These are phyloP conservation scores for Phaetusa simplex DNA, from an alignment of 2,113 vertebrate species.

Conservation along the genomic window DNA sequence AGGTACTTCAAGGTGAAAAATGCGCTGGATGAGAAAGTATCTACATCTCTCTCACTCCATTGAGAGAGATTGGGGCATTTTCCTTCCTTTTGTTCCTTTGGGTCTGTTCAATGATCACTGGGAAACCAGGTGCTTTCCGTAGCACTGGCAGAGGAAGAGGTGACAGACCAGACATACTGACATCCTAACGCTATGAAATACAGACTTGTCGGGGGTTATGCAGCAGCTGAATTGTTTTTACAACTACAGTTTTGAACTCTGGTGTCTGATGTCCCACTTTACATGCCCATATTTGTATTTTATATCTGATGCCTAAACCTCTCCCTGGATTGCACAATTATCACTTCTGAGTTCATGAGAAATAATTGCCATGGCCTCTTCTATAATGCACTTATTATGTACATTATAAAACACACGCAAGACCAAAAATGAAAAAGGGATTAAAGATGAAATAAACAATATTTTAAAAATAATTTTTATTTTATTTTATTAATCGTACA, in stretches of 20 bases:
- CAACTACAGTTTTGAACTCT: neutral
- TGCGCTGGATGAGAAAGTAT: neutral
- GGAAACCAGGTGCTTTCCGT: neutral
- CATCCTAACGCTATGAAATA: neutral
- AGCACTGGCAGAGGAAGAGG: neutral
- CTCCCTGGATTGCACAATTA: neutral
- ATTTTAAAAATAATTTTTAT: neutral
- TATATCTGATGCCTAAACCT: neutral
- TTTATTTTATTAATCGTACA: neutral
- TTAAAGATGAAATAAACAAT: neutral
- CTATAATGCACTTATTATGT: neutral
- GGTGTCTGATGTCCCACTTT: neutral
- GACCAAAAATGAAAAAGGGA: neutral
- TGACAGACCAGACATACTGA: neutral
- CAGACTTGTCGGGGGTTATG: neutral
- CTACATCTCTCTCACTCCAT: neutral
- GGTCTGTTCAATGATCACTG: neutral
- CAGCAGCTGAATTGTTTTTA: neutral
- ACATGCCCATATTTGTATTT: neutral
- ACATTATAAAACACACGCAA: neutral
- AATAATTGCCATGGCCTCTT: neutral
- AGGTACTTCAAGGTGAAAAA: neutral
- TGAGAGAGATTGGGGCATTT: neutral
- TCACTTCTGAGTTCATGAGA: neutral
- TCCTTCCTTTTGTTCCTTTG: neutral